A percentile compares a stretch with the other conserved stretches of the same genome.
Evolutionary conservation across 2,113 vertebrate genomes (phyloP).

Genomic region (Micromys minutus): DNA sequence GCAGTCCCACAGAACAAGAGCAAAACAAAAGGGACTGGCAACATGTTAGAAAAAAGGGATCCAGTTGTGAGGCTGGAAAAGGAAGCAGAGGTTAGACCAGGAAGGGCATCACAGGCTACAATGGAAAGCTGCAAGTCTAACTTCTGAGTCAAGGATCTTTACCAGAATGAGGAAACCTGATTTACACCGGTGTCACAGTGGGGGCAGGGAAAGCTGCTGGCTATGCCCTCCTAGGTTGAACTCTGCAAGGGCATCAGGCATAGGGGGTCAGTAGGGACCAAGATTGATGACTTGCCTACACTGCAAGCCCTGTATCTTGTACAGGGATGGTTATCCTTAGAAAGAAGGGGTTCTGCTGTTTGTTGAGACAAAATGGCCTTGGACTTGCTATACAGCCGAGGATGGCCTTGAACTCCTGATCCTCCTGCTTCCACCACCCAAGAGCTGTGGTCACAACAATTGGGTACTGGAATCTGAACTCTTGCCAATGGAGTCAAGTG

Average conservation of each 20-base stretch:
- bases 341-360: neutral
- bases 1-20: neutral
- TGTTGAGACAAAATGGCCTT: neutral
- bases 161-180: neutral
- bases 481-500: neutral
- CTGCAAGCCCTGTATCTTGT: neutral
- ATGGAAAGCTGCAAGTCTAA: neutral
- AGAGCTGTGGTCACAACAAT: neutral
- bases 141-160: neutral
- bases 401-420: neutral
- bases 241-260: neutral
- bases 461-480: neutral
- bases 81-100: neutral
- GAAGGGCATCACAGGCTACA: accelerated
- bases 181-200: neutral
- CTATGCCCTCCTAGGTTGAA: neutral
- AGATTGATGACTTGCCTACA: neutral
- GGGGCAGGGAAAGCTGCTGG: neutral
- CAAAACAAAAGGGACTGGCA: neutral
- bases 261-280: neutral
- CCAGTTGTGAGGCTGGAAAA: too few relatives aligned
- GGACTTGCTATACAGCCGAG: neutral
- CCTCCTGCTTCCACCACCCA: neutral
- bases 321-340: neutral
- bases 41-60: neutral